Evolutionary conservation across 1,140 invertebrate genomes (phyloP), one percentile per base, ranked within the genome.

Genomic region (Rhizoglyphus robini): DNA sequence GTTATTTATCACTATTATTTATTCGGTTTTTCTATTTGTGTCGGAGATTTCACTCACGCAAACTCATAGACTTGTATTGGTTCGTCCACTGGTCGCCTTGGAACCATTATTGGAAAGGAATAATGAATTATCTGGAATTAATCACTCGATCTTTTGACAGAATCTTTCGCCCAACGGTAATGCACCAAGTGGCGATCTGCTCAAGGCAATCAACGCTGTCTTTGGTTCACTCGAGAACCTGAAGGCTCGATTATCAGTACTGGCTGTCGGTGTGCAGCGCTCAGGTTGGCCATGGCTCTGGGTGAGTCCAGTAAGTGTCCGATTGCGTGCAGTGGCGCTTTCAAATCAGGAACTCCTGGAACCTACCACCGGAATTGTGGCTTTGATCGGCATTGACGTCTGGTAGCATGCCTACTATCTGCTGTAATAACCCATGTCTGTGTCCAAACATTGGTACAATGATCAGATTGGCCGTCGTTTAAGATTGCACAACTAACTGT

Each of bases 391-490:
- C 36, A 98, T 99, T 73, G 96, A 99, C 78, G 96, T 99, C 5
- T 99, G 96, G 96, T 96, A 99, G 77, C 96, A 99, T 76, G 96
- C 96, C n/a, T 99, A 99, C 77, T 99, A 99, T 75, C 81, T 99
- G 54, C 96, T 99, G 74, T 99, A 99, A n/a, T n/a, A n/a, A n/a
- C n/a, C n/a, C n/a, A n/a, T n/a, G n/a, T n/a, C n/a, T n/a, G n/a
- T n/a, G n/a, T n/a, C n/a, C n/a, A n/a, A n/a, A n/a, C n/a, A n/a
- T n/a, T n/a, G n/a, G n/a, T n/a, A n/a, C n/a, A n/a, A n/a, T n/a
- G n/a, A n/a, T n/a, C n/a, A n/a, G n/a, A n/a, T n/a, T n/a, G n/a
- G n/a, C n/a, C n/a, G n/a, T n/a, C n/a, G n/a, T n/a, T n/a, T n/a
- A n/a, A n/a, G n/a, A n/a, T n/a, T n/a, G n/a, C n/a, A n/a, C n/a